A percentile compares a stretch with the other conserved stretches of the same genome.
phyloP scores from a whole-genome alignment of 2,797 vertebrate species.

The Adelosebastes latens region DNA sequence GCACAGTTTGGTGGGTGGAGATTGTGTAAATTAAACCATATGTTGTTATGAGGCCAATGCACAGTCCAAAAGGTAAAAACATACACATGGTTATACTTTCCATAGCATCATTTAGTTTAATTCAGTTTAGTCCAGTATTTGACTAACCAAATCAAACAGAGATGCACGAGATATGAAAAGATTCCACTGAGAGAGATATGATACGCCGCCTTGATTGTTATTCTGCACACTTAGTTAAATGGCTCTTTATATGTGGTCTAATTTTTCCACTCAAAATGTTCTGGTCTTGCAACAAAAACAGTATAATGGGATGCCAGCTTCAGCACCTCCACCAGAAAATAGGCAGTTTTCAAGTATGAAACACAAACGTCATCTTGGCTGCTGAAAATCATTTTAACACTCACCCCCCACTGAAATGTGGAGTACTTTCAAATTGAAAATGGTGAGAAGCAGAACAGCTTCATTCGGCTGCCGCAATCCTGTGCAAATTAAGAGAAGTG shows the following conservation, averaged over 20 bases:
- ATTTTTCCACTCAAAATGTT: constrained; percentile 29
- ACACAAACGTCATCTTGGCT: constrained; percentile 30
- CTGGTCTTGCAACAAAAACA: constrained; percentile 26
- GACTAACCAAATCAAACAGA: constrained; percentile 5
- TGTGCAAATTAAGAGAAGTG: constrained; percentile 64
- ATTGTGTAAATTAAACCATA: constrained; percentile 60
- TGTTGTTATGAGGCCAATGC: constrained; percentile 46
- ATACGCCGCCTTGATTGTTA: constrained; percentile 9
- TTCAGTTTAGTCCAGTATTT: constrained; percentile 6
- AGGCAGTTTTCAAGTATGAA: constrained; percentile 33
- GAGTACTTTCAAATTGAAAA: constrained; percentile 55
- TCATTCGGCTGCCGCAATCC: constrained; percentile 50
- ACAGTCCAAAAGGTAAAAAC: constrained; percentile 50
- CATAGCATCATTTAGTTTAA: constrained; percentile 2
- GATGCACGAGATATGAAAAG: background rate
- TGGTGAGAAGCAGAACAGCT: constrained; percentile 38
- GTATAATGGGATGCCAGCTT: constrained; percentile 24
- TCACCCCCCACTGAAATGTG: constrained; percentile 39
- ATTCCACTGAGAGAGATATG: background rate
- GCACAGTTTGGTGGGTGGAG: constrained; percentile 71
- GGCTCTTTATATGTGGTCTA: constrained; percentile 9
- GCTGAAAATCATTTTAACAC: constrained; percentile 59
- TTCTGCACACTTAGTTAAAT: constrained; percentile 25
- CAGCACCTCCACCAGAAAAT: constrained; percentile 21
- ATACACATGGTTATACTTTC: constrained; percentile 3